Conservation (phyloP, 1,140 invertebrate genomes). For the Lucilia sericata region DNA sequence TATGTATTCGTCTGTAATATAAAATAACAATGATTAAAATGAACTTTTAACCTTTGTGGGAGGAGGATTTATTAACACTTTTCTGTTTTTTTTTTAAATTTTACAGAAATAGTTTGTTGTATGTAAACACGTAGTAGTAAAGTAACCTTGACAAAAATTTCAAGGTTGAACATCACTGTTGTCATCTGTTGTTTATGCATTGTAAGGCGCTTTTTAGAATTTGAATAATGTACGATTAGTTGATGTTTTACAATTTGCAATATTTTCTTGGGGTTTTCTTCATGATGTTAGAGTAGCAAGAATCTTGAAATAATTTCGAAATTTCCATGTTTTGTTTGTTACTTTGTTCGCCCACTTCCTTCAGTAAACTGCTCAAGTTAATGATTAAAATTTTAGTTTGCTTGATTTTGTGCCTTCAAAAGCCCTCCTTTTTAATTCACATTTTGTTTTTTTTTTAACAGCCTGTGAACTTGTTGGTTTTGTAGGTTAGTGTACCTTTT, state of each 20-base stretch:
- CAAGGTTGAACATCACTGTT: slow-evolving; percentile 18
- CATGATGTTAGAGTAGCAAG: background rate
- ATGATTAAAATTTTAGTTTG: background rate
- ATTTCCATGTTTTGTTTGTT: background rate
- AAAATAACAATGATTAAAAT: background rate
- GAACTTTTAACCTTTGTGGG: background rate
- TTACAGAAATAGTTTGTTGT: background rate
- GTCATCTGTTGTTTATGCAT: background rate
- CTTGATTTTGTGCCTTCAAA: background rate
- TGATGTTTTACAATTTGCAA: background rate
- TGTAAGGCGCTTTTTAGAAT: background rate
- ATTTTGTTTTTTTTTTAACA: background rate
- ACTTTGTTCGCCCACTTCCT: too few species aligned
- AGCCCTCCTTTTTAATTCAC: too few species aligned
- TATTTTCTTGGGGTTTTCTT: background rate
- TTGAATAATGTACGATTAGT: background rate
- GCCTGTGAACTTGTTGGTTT: background rate
- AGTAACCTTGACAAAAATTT: background rate
- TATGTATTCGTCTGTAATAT: background rate
- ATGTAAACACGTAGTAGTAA: background rate
- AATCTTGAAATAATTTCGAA: background rate
- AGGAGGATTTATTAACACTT: background rate
- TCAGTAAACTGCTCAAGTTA: background rate
- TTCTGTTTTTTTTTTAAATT: too few species aligned
- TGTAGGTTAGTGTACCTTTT: background rate